Evolutionary conservation across 2,113 vertebrate species (phyloP), one percentile per base, ranked within the genome.

Genomic region (Circaetus cinerascens): DNA sequence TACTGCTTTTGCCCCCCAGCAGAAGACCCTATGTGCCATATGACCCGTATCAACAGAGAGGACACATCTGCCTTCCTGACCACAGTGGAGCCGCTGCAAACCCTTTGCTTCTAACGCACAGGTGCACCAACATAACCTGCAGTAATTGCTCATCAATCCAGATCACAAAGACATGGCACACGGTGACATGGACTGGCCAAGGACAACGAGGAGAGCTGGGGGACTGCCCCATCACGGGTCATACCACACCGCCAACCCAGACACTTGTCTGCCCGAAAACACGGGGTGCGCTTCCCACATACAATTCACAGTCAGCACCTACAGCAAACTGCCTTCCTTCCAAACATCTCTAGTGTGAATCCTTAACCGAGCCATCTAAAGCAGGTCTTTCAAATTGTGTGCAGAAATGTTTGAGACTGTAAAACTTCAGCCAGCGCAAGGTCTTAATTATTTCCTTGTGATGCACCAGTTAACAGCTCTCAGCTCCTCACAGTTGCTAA

Each of bases 21-120:
- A 60, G 43, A 9, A 12, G 10, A 30, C 18, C 21, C 45, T 0
- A 2, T 0, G 1, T 27, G 46, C 41, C 6, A 0, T 8, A 19
- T 0, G 34, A 51, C 36, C 59, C 5, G 0, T 5, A 18, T 2
- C 23, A 10, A 26, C 13, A 5, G 34, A 10, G 15, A 7, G 57
- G 38, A 45, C n/a, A 23, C 41, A 2, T 18, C 32, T 43, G 50
- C 41, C 48, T 6, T 7, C 23, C 38, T 30, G 25, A 27, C 7
- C 38, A 8, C 41, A 15, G 5, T 2, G 3, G 20, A 53, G 59
- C 60, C 43, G 7, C 48, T 4, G 50, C 56, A 41, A 11, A 11
- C 13, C 50, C 32, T 38, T 10, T 6, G 36, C 48, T 26, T 5
- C 29, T 5, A 3, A 9, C 1, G 3, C 38, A 10, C 18, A 8